Base-by-base conservation (phyloP, 2,888 invertebrate species). In the Seira ritae region DNA sequence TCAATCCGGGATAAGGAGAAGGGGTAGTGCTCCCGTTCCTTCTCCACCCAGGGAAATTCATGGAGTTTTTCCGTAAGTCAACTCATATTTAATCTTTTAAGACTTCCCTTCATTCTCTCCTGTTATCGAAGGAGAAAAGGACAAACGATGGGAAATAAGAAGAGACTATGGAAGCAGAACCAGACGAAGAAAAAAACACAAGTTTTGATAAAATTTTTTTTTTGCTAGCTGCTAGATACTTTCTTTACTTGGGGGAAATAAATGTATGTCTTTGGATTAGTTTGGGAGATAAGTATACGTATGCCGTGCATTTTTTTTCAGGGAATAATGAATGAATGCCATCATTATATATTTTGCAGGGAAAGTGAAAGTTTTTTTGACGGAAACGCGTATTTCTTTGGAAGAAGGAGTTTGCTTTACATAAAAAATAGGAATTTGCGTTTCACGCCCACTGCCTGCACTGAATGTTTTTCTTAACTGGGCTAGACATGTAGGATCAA, bases 1-100 rank as follows among this genome's bases (percentile, higher is more conserved):
- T 31, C n/a, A 69, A 31, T 69, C 10, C 42, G 31, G 24, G 15
- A 17, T 20, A 68, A 31, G 24, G 68, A 69, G 31, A 19, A 42
- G 17, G 55, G 37, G 37, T 42, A 19, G 65, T 20, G 12, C 19
- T 31, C 31, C 31, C 31, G 31, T 31, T 31, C 31, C 31, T 31
- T 8, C 31, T 65, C 71, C 81, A 75, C 65, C 70, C 81, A 66
- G 81, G 81, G 81, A 81, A 81, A 81, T 81, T 81, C 81, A 66
- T 81, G 71, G 71, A 76, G 69, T 75, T 81, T 81, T 75, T 71
- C 66, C 72, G 67, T 71, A 81, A 81, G 81, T 81, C 81, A 81
- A 76, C 81, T 75, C 80, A 80, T 76, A 81, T 81, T 81, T 81
- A 81, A 81, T 81, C 81, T 81, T 76, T 75, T 81, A 81, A 81